These are phyloP conservation scores for Geotrypetes seraphini DNA, from an alignment of 2,797 vertebrate genomes.

Conservation along the genomic window DNA sequence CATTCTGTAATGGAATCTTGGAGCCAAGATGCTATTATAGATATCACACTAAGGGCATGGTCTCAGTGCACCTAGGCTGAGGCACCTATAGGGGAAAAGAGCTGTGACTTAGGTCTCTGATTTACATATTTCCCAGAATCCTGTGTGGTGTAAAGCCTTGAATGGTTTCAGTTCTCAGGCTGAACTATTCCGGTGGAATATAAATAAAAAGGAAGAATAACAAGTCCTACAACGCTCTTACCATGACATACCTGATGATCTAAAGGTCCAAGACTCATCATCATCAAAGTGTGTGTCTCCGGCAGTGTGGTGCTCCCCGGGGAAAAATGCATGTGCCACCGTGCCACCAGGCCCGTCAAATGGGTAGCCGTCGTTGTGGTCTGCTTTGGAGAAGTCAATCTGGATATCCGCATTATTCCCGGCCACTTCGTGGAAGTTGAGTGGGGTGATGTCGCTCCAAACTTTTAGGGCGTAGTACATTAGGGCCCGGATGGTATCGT, in stretches of 20 bases:
- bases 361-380: conserved; percentile 81
- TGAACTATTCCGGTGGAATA: not conserved
- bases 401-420: conserved; percentile 86
- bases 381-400: conserved; percentile 85
- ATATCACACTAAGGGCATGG: too few relatives aligned
- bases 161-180: not conserved
- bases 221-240: not conserved
- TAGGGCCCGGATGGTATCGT: conserved; percentile 83
- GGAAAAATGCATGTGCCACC: conserved; percentile 90
- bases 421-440: conserved; percentile 91
- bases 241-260: conserved; percentile 70
- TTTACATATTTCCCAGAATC: too few relatives aligned
- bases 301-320: conserved; percentile 72
- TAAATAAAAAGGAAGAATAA: not conserved
- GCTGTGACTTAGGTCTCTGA: too few relatives aligned
- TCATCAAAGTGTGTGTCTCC: conserved; percentile 93
- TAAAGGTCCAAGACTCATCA: conserved; percentile 90
- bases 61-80: too few relatives aligned
- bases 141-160: not conserved
- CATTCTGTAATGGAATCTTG: too few relatives aligned
- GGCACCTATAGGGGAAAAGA: too few relatives aligned
- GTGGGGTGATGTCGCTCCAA: conserved; percentile 87
- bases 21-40: too few relatives aligned
- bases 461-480: conserved; percentile 95
- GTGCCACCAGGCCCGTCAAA: conserved; percentile 89